Percentiles rank a stretch among this genome's conserved stretches.
phyloP scores from a whole-genome alignment of 2,113 vertebrate genomes.

The Microtus montanus region DNA sequence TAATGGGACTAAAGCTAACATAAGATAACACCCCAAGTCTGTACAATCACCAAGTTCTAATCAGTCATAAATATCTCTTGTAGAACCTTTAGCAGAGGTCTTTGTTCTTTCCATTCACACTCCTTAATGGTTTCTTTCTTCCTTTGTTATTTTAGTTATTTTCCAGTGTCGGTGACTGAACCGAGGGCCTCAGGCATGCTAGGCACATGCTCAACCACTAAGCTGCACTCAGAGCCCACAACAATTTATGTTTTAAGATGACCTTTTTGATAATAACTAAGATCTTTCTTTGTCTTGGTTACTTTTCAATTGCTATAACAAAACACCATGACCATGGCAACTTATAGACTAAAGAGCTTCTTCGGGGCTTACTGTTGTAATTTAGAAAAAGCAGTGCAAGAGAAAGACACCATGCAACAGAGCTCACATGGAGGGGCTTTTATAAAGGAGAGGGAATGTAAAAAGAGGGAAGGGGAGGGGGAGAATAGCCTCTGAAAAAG shows the following conservation, averaged over 20 bases:
- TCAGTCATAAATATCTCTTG: too few relatives aligned
- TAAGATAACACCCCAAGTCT: background rate
- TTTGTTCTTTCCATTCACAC: background rate
- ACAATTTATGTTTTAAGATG: background rate
- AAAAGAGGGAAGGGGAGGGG: too few relatives aligned
- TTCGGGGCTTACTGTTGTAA: background rate
- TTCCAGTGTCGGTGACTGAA: background rate
- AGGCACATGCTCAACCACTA: background rate
- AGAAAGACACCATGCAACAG: too few relatives aligned
- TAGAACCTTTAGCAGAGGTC: background rate
- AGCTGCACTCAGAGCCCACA: too few relatives aligned
- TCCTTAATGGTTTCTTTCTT: fast-evolving
- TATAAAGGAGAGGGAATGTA: too few relatives aligned
- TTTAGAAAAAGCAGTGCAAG: too few relatives aligned
- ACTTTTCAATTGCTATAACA: background rate
- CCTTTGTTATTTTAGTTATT: background rate
- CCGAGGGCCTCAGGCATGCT: background rate
- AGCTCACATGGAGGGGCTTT: too few relatives aligned
- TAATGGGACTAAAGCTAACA: background rate
- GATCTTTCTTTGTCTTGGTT: background rate
- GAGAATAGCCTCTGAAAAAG: too few relatives aligned
- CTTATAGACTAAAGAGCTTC: background rate
- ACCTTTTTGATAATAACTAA: background rate
- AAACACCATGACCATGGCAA: background rate
- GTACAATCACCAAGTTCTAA: background rate